Conservation (phyloP, 2,888 invertebrate genomes). For the Protophormia terraenovae region DNA sequence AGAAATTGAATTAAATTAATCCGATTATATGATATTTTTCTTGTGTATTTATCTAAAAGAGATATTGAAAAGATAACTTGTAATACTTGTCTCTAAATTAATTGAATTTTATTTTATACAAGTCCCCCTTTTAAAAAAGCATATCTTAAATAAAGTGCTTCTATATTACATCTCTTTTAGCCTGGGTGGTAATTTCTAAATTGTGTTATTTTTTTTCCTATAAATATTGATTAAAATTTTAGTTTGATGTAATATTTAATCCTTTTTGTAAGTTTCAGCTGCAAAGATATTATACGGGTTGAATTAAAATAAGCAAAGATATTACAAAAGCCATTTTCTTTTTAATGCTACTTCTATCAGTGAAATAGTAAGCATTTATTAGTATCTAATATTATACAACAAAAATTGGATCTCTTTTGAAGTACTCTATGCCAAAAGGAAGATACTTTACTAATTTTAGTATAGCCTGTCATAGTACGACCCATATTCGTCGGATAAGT, state of each 20-base stretch:
- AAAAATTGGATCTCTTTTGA: too few species aligned
- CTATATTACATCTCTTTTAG: background rate
- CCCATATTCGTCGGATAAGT: too few species aligned
- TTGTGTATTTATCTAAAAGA: conserved; percentile 14
- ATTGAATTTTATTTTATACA: background rate
- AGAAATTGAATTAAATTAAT: conserved; percentile 53
- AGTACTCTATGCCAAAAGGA: too few species aligned
- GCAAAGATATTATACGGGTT: background rate
- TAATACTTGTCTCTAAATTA: conserved; percentile 1
- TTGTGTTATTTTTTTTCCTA: background rate
- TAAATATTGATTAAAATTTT: conserved; percentile 14
- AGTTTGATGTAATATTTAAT: conserved; percentile 18
- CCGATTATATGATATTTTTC: conserved; percentile 48
- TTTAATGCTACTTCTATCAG: too few species aligned
- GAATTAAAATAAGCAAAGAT: background rate
- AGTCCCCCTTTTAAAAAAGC: background rate
- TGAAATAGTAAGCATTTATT: too few species aligned
- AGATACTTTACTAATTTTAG: too few species aligned
- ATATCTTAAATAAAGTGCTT: background rate
- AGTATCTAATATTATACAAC: too few species aligned
- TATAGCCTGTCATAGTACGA: too few species aligned
- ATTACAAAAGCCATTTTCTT: background rate
- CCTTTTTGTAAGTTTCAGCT: conserved; percentile 17
- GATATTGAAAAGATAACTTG: background rate
- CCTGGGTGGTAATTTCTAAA: conserved; percentile 23